Conservation (phyloP, 2,797 vertebrate species). For the Scomberomorus guttatus region DNA sequence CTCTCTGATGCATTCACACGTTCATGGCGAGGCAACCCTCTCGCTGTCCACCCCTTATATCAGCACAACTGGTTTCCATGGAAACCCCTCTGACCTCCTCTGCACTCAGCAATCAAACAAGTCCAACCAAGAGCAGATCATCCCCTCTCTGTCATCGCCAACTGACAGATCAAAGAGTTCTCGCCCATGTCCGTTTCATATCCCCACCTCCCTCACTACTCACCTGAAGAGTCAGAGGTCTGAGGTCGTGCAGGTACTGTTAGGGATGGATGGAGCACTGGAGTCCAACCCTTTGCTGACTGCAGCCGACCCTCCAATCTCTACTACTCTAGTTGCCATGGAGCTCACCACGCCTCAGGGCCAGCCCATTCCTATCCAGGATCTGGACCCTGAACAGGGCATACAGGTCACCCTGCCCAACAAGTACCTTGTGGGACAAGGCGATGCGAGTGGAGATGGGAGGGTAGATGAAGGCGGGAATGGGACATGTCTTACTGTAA, state of each 20-base stretch:
- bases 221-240: conserved; percentile 68
- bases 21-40: conserved; percentile 69
- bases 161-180: background rate
- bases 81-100: conserved; percentile 78
- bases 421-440: conserved; percentile 22
- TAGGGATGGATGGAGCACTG: conserved; percentile 68
- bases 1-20: conserved; percentile 74
- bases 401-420: conserved; percentile 82
- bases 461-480: conserved; percentile 24
- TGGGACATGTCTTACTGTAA: conserved; percentile 49
- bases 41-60: conserved; percentile 75
- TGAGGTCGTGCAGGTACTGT: conserved; percentile 84
- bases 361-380: conserved; percentile 73
- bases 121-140: background rate
- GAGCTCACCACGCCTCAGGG: conserved; percentile 84
- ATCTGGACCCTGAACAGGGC: conserved; percentile 78
- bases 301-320: conserved; percentile 78
- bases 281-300: conserved; percentile 59
- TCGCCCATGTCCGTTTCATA: conserved; percentile 74
- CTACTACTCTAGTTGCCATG: conserved; percentile 84
- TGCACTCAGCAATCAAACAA: conserved; percentile 57
- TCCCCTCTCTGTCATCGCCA: background rate
- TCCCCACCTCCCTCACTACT: conserved; percentile 75
- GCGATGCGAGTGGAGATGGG: background rate
- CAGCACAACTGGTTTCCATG: conserved; percentile 74